Conservation (phyloP, 2,797 vertebrate species). For the Lateolabrax maculatus region DNA sequence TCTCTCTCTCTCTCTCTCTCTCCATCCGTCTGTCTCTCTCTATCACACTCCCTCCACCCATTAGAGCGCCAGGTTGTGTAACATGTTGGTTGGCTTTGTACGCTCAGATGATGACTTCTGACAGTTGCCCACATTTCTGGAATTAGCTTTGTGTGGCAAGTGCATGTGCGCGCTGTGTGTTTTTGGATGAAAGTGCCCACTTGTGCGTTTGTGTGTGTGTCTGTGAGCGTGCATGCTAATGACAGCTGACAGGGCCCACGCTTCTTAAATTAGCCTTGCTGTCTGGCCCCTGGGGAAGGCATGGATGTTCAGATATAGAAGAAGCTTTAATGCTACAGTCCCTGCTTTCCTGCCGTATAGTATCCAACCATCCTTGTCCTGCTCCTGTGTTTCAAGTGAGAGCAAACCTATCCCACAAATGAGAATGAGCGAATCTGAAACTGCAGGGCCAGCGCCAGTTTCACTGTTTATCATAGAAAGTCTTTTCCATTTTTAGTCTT, state of each 20-base stretch:
- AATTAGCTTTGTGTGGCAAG: constrained; percentile 62
- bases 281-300: constrained; percentile 64
- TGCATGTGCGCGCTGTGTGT: constrained; percentile 51
- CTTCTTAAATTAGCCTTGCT: constrained; percentile 81
- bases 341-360: constrained; percentile 31
- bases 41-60: constrained; percentile 31
- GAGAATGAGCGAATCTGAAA: constrained; percentile 25
- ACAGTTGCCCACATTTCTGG: constrained; percentile 74
- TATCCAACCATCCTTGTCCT: neutral
- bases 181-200: constrained; percentile 55
- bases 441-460: constrained; percentile 35
- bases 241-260: constrained; percentile 78
- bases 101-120: constrained; percentile 67
- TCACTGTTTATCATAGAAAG: constrained; percentile 58
- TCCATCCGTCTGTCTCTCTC: constrained; percentile 1
- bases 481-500: constrained; percentile 40
- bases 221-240: constrained; percentile 60
- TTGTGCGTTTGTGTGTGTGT: constrained; percentile 49
- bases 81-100: constrained; percentile 63
- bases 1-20: constrained; percentile 19
- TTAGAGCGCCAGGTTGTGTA: constrained; percentile 62
- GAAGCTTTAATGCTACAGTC: constrained; percentile 52
- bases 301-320: constrained; percentile 69
- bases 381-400: constrained; percentile 47
- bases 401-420: constrained; percentile 31